Evolutionary conservation across 92 coral and sea anemone species (phyloP).

Genomic region (Zoanthus gigantus): DNA sequence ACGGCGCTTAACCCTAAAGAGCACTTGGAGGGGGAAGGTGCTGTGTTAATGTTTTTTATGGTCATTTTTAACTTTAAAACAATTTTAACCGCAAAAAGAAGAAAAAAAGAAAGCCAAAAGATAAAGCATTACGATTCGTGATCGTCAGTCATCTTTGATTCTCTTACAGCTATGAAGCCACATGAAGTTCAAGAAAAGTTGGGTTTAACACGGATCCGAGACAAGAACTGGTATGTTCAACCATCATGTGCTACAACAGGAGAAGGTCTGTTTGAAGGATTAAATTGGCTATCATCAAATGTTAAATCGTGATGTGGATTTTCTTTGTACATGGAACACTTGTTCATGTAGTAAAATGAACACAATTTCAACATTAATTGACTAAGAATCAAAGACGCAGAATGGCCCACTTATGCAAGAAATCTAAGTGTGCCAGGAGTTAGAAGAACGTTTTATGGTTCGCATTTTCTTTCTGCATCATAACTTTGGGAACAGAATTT

Average conservation of each 20-base stretch:
- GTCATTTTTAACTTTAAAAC: no score
- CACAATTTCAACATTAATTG: not conserved
- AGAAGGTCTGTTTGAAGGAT: conserved; percentile 96
- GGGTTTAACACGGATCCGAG: conserved; percentile 80
- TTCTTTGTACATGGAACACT: not conserved
- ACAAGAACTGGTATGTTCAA: conserved; percentile 97
- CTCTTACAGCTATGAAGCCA: conserved; percentile 87
- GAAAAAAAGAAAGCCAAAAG: no score
- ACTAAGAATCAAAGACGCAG: not conserved
- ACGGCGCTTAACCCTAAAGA: no score
- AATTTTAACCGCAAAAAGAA: no score
- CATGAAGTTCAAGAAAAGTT: conserved; percentile 94
- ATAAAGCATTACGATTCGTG: no score
- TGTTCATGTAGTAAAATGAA: not conserved
- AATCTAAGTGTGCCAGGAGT: not conserved
- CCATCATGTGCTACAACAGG: conserved; percentile 99
- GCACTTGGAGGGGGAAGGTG: no score
- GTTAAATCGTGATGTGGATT: conserved; percentile 58
- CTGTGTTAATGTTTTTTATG: no score
- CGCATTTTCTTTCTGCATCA: not conserved
- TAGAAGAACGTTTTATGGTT: not conserved
- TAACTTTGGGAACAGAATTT: not conserved
- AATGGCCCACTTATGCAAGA: not conserved
- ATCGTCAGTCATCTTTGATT: no score
- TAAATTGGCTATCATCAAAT: conserved; percentile 92